phyloP scores from a whole-genome alignment of 2,113 vertebrate genomes.

The Nyctereutes procyonoides region DNA sequence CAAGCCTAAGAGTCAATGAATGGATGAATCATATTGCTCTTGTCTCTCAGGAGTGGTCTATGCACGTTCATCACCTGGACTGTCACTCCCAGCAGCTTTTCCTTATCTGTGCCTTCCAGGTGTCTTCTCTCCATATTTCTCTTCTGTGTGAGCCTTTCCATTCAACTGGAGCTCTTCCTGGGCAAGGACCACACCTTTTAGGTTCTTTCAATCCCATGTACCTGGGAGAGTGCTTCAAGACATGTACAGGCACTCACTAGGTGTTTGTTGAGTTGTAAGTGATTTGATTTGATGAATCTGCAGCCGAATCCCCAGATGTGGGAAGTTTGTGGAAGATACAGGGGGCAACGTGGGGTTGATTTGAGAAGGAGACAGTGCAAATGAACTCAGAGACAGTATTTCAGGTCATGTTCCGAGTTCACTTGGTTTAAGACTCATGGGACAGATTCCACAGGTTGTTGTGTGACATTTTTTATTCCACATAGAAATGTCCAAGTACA shows the following conservation, averaged over 20 bases:
- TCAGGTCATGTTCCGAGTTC: not conserved
- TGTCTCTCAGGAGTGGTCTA: not conserved
- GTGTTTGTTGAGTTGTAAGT: not conserved
- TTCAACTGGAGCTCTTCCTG: not conserved
- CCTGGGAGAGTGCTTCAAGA: not conserved
- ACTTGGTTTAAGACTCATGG: not conserved
- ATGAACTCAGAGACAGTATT: not conserved
- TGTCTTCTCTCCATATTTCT: not conserved
- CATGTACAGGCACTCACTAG: not conserved
- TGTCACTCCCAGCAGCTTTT: not conserved
- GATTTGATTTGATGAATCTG: not conserved
- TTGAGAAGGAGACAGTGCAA: not conserved
- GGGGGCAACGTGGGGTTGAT: not conserved
- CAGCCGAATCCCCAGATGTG: not conserved
- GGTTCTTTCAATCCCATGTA: not conserved
- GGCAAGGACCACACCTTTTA: not conserved
- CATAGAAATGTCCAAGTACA: not conserved
- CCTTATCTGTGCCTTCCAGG: not conserved
- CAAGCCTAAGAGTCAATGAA: not conserved
- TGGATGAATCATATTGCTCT: not conserved
- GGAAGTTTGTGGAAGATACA: not conserved
- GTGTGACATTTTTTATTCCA: not conserved
- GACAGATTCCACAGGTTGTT: not conserved
- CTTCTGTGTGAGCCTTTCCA: not conserved
- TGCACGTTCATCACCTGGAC: not conserved